Evolutionary conservation across 2,113 vertebrate species (phyloP).

Genomic region (Silurus asotus): DNA sequence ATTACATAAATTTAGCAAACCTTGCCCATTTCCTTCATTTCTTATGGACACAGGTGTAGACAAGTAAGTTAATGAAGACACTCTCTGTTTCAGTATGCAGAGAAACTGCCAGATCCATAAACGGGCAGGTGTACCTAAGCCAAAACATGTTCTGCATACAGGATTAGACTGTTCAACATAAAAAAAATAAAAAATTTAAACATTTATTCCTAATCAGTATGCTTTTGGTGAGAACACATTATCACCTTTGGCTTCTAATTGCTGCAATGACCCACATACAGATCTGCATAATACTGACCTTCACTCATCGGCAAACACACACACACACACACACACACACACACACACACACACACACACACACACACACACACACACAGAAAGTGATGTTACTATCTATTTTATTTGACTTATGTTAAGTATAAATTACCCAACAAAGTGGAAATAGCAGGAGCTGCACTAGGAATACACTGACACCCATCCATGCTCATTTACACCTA

Average conservation of each 20-base stretch:
- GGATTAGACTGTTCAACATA: conserved; percentile 15
- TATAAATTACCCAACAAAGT: not conserved
- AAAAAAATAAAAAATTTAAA: not conserved
- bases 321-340: conserved; percentile 51
- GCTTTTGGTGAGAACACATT: conserved; percentile 16
- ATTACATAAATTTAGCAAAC: not conserved
- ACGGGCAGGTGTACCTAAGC: conserved; percentile 10
- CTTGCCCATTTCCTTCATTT: not conserved
- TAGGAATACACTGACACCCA: not conserved
- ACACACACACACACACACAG: not conserved
- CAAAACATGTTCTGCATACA: conserved; percentile 27
- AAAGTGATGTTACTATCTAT: not conserved
- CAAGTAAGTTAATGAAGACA: not conserved
- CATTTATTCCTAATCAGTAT: conserved; percentile 53
- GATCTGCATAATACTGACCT: conserved; percentile 21
- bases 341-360: conserved; percentile 12
- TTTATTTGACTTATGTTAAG: not conserved
- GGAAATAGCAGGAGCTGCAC: not conserved
- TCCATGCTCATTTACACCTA: not conserved
- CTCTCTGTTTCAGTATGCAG: not conserved
- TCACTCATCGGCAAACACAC: conserved; percentile 26
- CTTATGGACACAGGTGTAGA: conserved; percentile 2
- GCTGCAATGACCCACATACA: conserved; percentile 48
- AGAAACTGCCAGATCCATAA: conserved; percentile 13
- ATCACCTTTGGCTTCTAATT: conserved; percentile 45